phyloP scores from a whole-genome alignment of 2,888 invertebrate species.

The Acanthosepion pharaonis region DNA sequence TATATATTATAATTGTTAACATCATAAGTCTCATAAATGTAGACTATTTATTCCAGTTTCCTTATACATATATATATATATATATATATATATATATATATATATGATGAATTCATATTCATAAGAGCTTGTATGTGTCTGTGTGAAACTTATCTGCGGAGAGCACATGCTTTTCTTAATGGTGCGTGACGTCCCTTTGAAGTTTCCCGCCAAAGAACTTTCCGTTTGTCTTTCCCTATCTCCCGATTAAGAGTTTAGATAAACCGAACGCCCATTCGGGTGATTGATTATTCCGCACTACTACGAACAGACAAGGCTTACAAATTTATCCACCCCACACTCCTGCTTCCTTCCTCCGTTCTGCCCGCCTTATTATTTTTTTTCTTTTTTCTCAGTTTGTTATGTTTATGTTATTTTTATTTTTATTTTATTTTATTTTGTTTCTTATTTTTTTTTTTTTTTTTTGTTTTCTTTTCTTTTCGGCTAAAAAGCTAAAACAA shows the following conservation, averaged over 20 bases:
- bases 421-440: too few species aligned
- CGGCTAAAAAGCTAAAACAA: too few species aligned
- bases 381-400: too few species aligned
- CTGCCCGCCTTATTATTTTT: neutral
- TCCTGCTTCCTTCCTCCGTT: neutral
- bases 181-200: slow-evolving; percentile 33
- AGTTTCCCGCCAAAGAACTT: neutral
- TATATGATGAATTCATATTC: neutral
- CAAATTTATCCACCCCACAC: neutral
- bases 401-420: too few species aligned
- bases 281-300: slow-evolving; percentile 1
- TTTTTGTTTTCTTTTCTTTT: too few species aligned
- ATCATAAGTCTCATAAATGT: too few species aligned
- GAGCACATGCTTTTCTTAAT: neutral
- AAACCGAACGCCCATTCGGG: neutral
- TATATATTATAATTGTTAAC: too few species aligned
- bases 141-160: neutral
- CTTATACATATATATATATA: neutral
- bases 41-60: too few species aligned
- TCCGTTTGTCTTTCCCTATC: neutral
- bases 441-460: too few species aligned
- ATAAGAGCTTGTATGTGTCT: neutral
- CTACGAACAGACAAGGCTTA: neutral
- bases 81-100: neutral
- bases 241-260: neutral